Percentiles rank a stretch among this genome's conserved stretches.
These are phyloP conservation scores for Lampropteryx suffumata DNA, from an alignment of 2,888 invertebrate genomes.

Conservation along the genomic window DNA sequence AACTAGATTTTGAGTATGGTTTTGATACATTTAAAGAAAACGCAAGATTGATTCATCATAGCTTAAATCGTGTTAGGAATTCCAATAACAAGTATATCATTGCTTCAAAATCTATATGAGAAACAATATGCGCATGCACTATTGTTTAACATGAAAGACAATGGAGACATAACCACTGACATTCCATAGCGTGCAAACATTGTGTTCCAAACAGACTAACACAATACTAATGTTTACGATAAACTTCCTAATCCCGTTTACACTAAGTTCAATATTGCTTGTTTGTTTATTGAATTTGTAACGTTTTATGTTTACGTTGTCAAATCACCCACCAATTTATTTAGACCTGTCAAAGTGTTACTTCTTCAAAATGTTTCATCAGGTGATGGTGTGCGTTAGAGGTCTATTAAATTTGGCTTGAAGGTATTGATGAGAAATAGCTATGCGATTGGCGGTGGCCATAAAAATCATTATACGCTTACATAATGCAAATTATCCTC, in stretches of 20 bases:
- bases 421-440: constrained; percentile 41
- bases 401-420: constrained; percentile 30
- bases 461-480: constrained; percentile 37
- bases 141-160: constrained; percentile 53
- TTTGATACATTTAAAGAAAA: not conserved
- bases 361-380: not conserved
- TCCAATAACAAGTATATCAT: constrained; percentile 18
- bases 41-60: not conserved
- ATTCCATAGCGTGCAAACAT: constrained; percentile 61
- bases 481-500: constrained; percentile 28
- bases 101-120: constrained; percentile 27
- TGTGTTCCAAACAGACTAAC: constrained; percentile 61
- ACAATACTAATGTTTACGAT: constrained; percentile 42
- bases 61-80: constrained; percentile 5
- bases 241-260: constrained; percentile 44
- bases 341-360: constrained; percentile 12
- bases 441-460: constrained; percentile 31
- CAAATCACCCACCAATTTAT: constrained; percentile 12
- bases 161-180: constrained; percentile 55
- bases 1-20: too few species aligned
- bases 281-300: constrained; percentile 9
- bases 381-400: not conserved
- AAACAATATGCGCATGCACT: constrained; percentile 37
- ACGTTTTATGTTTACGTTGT: constrained; percentile 8
- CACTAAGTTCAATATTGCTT: constrained; percentile 38